phyloP scores from a whole-genome alignment of 2,113 vertebrate genomes.

The Poeciliopsis prolifica region DNA sequence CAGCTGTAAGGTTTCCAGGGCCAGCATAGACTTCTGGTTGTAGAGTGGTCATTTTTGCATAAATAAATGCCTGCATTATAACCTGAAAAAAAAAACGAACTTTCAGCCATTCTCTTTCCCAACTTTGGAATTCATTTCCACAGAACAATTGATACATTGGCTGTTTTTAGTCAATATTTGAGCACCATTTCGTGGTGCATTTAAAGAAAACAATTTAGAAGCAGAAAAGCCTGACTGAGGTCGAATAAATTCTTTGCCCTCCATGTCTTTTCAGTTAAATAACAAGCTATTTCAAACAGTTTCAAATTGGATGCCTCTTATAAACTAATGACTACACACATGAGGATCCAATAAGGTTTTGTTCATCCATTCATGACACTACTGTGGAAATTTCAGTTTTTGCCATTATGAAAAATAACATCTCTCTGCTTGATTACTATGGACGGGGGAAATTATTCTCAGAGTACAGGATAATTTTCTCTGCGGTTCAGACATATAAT shows the following conservation, averaged over 20 bases:
- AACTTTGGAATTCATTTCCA: too few species aligned
- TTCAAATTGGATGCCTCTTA: not conserved
- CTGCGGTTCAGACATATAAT: constrained; percentile 14
- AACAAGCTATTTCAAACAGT: not conserved
- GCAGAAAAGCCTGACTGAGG: not conserved
- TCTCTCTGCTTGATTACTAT: constrained; percentile 23
- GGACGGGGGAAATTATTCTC: constrained; percentile 3
- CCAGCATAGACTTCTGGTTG: too few species aligned
- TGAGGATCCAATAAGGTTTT: not conserved
- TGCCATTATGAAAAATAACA: constrained; percentile 37
- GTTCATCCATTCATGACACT: not conserved
- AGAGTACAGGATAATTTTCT: constrained; percentile 21
- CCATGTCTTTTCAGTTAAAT: not conserved
- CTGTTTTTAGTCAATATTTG: too few species aligned
- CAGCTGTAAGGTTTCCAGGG: too few species aligned
- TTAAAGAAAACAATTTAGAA: too few species aligned
- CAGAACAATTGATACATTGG: too few species aligned
- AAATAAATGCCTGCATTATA: too few species aligned
- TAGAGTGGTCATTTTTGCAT: too few species aligned
- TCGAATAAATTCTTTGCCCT: not conserved
- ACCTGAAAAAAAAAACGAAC: too few species aligned
- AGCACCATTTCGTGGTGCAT: too few species aligned
- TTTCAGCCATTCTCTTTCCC: too few species aligned
- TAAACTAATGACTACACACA: not conserved
- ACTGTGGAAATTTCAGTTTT: constrained; percentile 10